Conservation (phyloP, 2,797 vertebrate genomes). For the Halcyon chelicuti region DNA sequence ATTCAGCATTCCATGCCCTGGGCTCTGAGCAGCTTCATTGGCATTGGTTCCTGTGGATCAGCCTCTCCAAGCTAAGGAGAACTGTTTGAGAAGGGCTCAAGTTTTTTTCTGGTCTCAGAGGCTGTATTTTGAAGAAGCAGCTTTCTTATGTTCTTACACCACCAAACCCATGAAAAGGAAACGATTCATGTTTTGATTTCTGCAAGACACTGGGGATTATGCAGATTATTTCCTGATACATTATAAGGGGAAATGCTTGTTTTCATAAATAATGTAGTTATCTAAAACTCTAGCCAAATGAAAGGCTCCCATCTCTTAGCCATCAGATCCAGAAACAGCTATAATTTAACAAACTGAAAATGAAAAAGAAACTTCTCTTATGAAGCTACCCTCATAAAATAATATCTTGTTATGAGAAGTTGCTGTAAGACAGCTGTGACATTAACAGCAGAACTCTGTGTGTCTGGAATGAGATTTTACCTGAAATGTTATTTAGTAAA, state of each 20-base stretch:
- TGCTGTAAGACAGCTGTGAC: constrained; percentile 41
- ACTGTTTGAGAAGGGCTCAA: constrained; percentile 11
- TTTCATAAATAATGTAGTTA: constrained; percentile 61
- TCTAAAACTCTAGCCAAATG: constrained; percentile 59
- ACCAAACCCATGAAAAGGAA: constrained; percentile 58
- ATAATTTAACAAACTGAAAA: constrained; percentile 48
- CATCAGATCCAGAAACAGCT: constrained; percentile 59
- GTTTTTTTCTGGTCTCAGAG: background rate
- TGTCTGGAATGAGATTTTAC: constrained; percentile 55
- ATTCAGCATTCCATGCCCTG: background rate
- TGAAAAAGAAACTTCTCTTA: constrained; percentile 54
- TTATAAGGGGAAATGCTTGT: constrained; percentile 48
- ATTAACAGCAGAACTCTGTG: constrained; percentile 62
- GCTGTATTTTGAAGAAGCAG: background rate
- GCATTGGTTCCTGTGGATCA: background rate
- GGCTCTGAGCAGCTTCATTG: background rate
- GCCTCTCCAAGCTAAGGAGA: background rate
- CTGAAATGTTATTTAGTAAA: constrained; percentile 69
- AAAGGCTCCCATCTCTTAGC: constrained; percentile 49
- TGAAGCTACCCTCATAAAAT: constrained; percentile 57
- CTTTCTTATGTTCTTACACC: constrained; percentile 19
- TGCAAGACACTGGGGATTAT: constrained; percentile 57
- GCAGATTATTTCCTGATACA: constrained; percentile 53
- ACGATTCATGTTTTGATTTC: constrained; percentile 65
- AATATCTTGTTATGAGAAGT: constrained; percentile 56